phyloP scores from a whole-genome alignment of 2,797 vertebrate genomes.

The Salmo trutta region DNA sequence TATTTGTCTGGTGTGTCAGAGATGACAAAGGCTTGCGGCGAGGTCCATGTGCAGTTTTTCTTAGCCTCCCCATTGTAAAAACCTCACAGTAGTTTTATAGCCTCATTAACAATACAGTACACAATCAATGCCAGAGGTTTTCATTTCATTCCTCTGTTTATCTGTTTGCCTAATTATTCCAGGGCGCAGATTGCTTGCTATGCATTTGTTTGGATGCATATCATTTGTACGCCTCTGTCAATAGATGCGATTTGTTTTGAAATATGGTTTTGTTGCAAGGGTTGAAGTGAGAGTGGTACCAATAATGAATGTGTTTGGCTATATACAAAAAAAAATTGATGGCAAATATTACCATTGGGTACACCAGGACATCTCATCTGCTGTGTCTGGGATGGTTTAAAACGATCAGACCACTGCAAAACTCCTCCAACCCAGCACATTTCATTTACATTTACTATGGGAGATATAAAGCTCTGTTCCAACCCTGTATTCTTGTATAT shows the following conservation, averaged over 20 bases:
- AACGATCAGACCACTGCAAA: neutral
- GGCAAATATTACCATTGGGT: neutral
- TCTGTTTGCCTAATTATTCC: slow-evolving; percentile 54
- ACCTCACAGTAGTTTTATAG: slow-evolving; percentile 60
- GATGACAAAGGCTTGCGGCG: slow-evolving; percentile 18
- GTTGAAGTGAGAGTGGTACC: slow-evolving; percentile 16
- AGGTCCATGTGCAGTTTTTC: slow-evolving; percentile 42
- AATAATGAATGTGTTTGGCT: slow-evolving; percentile 9
- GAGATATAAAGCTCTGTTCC: neutral
- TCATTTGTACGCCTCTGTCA: slow-evolving; percentile 42
- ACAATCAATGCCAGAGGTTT: slow-evolving; percentile 65
- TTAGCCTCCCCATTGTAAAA: slow-evolving; percentile 52
- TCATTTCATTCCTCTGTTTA: slow-evolving; percentile 49
- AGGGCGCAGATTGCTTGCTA: slow-evolving; percentile 27
- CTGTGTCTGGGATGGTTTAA: neutral
- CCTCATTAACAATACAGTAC: slow-evolving; percentile 65
- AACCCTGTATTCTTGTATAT: neutral
- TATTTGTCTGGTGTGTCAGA: slow-evolving; percentile 32
- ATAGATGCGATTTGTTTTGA: slow-evolving; percentile 58
- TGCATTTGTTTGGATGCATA: slow-evolving; percentile 53
- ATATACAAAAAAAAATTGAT: neutral
- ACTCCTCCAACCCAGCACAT: neutral
- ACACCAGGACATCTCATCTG: neutral
- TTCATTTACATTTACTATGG: neutral
- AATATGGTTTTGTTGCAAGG: slow-evolving; percentile 29